Base-by-base conservation (phyloP, 1,140 invertebrate species). In the Bombus impatiens region DNA sequence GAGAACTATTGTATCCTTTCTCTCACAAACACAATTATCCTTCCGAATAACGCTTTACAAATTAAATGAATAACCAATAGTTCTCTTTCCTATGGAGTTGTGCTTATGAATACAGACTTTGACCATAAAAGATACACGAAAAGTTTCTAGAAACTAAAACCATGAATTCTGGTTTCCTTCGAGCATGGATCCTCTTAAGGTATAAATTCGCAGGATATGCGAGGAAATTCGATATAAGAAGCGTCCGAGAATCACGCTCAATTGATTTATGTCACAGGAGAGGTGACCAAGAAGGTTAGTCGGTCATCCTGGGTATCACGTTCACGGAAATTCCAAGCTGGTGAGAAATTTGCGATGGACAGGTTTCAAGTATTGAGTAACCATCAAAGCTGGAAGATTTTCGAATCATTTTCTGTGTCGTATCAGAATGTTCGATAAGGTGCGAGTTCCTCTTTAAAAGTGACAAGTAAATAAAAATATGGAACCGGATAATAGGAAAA, bases 141-240 rank as follows among this genome's bases (percentile, higher is more conserved):
- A 22, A 53, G 18, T 53, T 53, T 53, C 18, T 53, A 53, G 18
- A 53, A 22, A 8, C 47, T 22, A 53, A 22, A 53, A 53, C 18
- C 47, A 2, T 22, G 47, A 53, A 53, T 53, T 53, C 5, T 5
- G 18, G 6, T 53, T 28, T n/a, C n/a, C 74, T 8, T 57, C 10
- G 47, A 25, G 18, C 44, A 15, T 25, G 6, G 59, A 65, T 44
- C 37, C 32, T 44, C 12, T 79, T 28, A 13, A 35, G 32, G 15
- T 6, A n/a, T 47, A 68, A 79, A 67, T 79, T 35, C 42, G 13
- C 22, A 68, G 65, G 25, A 79, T 79, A 35, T 25, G 42, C 42
- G 28, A 47, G 65, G 42, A 79, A 79, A 68, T 68, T 79, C 78
- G 65, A 65, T 47, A 9, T 68, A 79, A 37, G 67, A 79, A 68